phyloP scores from a whole-genome alignment of 2,888 invertebrate genomes.

The Eupelmus urozonus region DNA sequence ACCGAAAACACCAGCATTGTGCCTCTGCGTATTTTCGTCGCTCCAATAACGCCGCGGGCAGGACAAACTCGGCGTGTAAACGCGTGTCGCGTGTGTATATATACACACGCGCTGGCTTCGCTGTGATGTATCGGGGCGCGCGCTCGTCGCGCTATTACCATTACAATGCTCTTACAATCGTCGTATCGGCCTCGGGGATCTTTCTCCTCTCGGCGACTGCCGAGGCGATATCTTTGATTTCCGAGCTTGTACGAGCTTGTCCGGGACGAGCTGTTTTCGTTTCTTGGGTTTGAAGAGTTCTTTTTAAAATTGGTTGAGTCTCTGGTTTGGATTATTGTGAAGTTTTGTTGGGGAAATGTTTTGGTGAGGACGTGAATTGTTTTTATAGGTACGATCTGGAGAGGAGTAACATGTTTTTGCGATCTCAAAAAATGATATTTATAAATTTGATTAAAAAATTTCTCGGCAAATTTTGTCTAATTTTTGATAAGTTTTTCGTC shows the following conservation, averaged over 20 bases:
- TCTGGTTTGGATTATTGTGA: not conserved
- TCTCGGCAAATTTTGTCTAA: too few species aligned
- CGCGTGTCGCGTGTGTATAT: not conserved
- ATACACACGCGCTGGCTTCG: too few species aligned
- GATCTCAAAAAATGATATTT: too few species aligned
- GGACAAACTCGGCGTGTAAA: not conserved
- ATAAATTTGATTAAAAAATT: too few species aligned
- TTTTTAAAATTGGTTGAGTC: not conserved
- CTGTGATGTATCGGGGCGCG: conserved; percentile 63
- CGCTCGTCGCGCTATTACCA: conserved; percentile 68
- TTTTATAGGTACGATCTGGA: too few species aligned
- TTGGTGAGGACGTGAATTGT: too few species aligned
- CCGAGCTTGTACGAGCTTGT: not conserved
- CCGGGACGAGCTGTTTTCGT: too few species aligned
- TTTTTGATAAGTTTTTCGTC: too few species aligned
- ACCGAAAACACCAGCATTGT: too few species aligned
- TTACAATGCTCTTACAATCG: conserved; percentile 73
- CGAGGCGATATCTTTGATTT: not conserved
- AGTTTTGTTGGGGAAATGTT: not conserved
- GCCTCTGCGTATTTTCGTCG: not conserved
- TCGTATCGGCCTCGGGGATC: conserved; percentile 68
- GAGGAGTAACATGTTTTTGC: too few species aligned
- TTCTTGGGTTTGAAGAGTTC: not conserved
- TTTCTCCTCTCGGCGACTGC: not conserved
- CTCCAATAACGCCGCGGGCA: not conserved